phyloP scores from a whole-genome alignment of 2,113 vertebrate species.

The Gasterosteus nipponicus region DNA sequence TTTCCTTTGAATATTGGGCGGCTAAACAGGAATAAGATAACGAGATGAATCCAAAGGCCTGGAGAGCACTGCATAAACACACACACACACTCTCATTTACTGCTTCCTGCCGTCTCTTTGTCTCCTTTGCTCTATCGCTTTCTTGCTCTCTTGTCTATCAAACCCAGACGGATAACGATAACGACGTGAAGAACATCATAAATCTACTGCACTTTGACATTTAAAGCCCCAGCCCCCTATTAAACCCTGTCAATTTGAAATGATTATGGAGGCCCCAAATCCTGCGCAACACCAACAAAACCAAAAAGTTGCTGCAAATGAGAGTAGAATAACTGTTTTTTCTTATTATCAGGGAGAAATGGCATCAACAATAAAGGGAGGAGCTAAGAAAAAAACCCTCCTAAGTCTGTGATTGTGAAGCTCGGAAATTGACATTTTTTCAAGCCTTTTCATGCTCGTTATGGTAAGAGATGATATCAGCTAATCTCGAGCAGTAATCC shows the following conservation, averaged over 20 bases:
- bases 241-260: constrained; percentile 50
- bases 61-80: constrained; percentile 9
- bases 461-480: constrained; percentile 61
- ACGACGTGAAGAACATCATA: constrained; percentile 35
- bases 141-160: constrained; percentile 16
- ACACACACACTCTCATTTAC: constrained; percentile 30
- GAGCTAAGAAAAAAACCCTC: constrained; percentile 20
- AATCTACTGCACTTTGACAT: constrained; percentile 33
- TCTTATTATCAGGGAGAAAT: constrained; percentile 31
- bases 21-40: constrained; percentile 44
- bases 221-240: constrained; percentile 45
- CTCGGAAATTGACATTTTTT: constrained; percentile 15
- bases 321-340: background rate
- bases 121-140: constrained; percentile 13
- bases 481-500: constrained; percentile 68
- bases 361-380: constrained; percentile 10
- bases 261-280: constrained; percentile 33
- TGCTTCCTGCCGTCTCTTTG: constrained; percentile 20
- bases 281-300: constrained; percentile 4
- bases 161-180: constrained; percentile 26
- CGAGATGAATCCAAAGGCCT: constrained; percentile 16
- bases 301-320: constrained; percentile 8
- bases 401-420: constrained; percentile 20
- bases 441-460: constrained; percentile 26
- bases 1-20: constrained; percentile 36